A percentile compares a stretch with the other conserved stretches of the same genome.
phyloP scores from a whole-genome alignment of 1,140 invertebrate species.

The Argopecten irradians region DNA sequence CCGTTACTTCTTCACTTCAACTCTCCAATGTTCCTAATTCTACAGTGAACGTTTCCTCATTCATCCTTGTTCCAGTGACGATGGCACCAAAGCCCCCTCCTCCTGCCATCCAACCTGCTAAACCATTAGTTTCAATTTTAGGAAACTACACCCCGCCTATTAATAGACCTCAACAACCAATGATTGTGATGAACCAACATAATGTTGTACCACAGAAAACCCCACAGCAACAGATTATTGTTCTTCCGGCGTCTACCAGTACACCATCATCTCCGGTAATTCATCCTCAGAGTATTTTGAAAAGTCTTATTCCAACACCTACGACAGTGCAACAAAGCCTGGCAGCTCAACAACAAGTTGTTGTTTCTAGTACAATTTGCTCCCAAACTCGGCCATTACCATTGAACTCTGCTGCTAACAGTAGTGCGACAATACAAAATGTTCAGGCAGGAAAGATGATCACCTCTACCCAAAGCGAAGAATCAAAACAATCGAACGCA shows the following conservation, averaged over 20 bases:
- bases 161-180: background rate
- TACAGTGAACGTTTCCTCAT: background rate
- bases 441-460: background rate
- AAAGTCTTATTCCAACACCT: background rate
- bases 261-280: background rate
- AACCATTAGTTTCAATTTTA: background rate
- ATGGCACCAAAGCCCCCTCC: background rate
- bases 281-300: background rate
- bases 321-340: background rate
- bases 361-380: background rate
- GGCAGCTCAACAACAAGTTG: background rate
- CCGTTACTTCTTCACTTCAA: background rate
- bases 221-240: background rate
- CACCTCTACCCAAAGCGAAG: background rate
- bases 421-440: background rate
- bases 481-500: background rate
- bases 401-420: background rate
- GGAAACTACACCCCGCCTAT: background rate
- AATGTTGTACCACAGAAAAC: background rate
- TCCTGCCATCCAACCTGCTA: background rate
- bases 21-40: background rate
- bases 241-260: background rate
- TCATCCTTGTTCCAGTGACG: constrained; percentile 7
- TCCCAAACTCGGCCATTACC: background rate
- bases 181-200: background rate